Conservation (phyloP, 1,140 invertebrate genomes). For the Chrysopa pallens region DNA sequence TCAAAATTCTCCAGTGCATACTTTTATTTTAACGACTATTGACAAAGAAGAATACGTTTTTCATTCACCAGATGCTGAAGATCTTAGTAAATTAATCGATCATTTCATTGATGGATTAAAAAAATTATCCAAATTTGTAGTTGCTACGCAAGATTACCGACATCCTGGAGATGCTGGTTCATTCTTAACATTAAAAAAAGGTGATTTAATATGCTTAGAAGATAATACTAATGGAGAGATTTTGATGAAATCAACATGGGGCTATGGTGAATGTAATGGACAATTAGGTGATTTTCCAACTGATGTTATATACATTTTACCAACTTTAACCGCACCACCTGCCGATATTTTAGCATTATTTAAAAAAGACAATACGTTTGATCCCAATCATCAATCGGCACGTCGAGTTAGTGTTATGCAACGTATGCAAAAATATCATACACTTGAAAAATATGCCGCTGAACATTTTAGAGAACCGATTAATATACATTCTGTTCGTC, state of each 20-base stretch:
- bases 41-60: slow-evolving; percentile 82
- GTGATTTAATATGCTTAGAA: slow-evolving; percentile 68
- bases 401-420: slow-evolving; percentile 30
- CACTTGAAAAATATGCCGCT: slow-evolving; percentile 61
- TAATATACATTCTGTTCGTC: slow-evolving; percentile 30
- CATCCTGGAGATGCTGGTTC: slow-evolving; percentile 34
- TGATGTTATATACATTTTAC: slow-evolving; percentile 74
- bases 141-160: slow-evolving; percentile 59
- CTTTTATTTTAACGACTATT: slow-evolving; percentile 62
- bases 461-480: slow-evolving; percentile 52
- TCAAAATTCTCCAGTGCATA: slow-evolving; percentile 30
- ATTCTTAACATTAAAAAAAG: slow-evolving; percentile 43
- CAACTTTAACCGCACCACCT: slow-evolving; percentile 62
- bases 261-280: slow-evolving; percentile 46
- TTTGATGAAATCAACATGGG: slow-evolving; percentile 56
- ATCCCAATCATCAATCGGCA: slow-evolving; percentile 18
- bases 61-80: slow-evolving; percentile 73
- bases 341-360: slow-evolving; percentile 31
- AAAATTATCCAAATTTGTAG: slow-evolving; percentile 64
- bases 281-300: slow-evolving; percentile 68
- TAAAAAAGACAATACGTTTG: slow-evolving; percentile 31
- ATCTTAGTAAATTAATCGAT: slow-evolving; percentile 66
- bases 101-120: slow-evolving; percentile 76
- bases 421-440: slow-evolving; percentile 47
- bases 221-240: slow-evolving; percentile 56